phyloP scores from a whole-genome alignment of 1,140 invertebrate genomes.

The Maconellicoccus hirsutus region DNA sequence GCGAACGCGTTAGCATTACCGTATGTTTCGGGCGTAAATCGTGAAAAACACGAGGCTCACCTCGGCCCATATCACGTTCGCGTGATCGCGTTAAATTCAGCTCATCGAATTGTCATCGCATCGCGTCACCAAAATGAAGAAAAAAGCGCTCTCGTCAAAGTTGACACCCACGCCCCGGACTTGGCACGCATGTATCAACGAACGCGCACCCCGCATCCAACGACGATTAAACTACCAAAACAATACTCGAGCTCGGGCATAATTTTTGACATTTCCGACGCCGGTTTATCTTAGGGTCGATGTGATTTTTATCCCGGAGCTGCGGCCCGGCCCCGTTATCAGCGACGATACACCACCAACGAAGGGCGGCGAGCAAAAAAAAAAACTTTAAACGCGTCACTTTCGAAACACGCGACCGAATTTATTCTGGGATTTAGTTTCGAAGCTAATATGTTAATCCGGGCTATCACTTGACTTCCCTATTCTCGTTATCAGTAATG shows the following conservation, averaged over 20 bases:
- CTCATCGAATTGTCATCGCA: too few species aligned
- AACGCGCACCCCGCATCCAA: background rate
- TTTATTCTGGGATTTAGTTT: slow-evolving; percentile 18
- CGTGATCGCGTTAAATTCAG: too few species aligned
- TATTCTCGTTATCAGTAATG: slow-evolving; percentile 15
- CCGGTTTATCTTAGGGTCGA: background rate
- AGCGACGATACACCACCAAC: too few species aligned
- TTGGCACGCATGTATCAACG: background rate
- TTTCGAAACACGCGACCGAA: slow-evolving; percentile 13
- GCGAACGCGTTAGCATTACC: too few species aligned
- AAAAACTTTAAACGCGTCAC: slow-evolving; percentile 1
- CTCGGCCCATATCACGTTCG: too few species aligned
- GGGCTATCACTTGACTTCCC: slow-evolving; percentile 16
- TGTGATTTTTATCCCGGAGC: background rate
- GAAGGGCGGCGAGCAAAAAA: too few species aligned
- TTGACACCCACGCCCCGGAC: too few species aligned
- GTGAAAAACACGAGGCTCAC: too few species aligned
- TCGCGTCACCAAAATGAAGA: too few species aligned
- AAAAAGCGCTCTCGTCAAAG: too few species aligned
- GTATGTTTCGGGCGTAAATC: too few species aligned
- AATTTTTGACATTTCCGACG: slow-evolving; percentile 8
- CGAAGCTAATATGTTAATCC: slow-evolving; percentile 21
- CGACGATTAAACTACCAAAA: background rate
- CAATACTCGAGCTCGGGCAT: background rate
- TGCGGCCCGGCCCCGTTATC: too few species aligned